These are phyloP conservation scores for Porites cylindrica DNA, from an alignment of 92 coral and sea anemone species.

Conservation along the genomic window DNA sequence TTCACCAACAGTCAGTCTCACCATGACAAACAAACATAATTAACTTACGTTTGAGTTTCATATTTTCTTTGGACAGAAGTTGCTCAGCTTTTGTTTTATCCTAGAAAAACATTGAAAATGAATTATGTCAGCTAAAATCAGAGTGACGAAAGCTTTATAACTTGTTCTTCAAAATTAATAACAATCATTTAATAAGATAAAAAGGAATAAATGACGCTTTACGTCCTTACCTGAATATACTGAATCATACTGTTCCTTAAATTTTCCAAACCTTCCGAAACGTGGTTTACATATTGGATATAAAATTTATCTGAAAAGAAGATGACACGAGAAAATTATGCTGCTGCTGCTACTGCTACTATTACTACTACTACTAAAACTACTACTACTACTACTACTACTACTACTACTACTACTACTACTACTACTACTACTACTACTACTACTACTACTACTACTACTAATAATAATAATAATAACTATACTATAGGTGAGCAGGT, in stretches of 20 bases:
- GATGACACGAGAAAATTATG: not conserved
- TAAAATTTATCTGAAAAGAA: slow-evolving; percentile 74
- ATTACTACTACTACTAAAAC: no score
- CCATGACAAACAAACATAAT: not conserved
- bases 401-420: no score
- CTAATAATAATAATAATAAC: no score
- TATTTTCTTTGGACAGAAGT: slow-evolving; percentile 79
- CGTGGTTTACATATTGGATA: slow-evolving; percentile 67
- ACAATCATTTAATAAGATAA: not conserved
- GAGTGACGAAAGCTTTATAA: no score
- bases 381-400: no score
- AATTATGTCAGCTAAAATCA: not conserved
- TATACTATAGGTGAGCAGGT: no score
- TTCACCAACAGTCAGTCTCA: not conserved
- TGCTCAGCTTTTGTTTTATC: slow-evolving; percentile 87
- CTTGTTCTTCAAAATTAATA: no score
- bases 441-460: no score
- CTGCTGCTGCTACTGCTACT: no score
- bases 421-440: no score
- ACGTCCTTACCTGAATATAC: slow-evolving; percentile 63
- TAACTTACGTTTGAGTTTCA: slow-evolving; percentile 84
- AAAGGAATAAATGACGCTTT: not conserved
- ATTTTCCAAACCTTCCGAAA: slow-evolving; percentile 52
- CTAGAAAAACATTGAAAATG: slow-evolving; percentile 35
- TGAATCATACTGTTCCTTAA: slow-evolving; percentile 55